These are phyloP conservation scores for Drosophila pallidifrons DNA, from an alignment of 1,140 invertebrate genomes.

Conservation along the genomic window DNA sequence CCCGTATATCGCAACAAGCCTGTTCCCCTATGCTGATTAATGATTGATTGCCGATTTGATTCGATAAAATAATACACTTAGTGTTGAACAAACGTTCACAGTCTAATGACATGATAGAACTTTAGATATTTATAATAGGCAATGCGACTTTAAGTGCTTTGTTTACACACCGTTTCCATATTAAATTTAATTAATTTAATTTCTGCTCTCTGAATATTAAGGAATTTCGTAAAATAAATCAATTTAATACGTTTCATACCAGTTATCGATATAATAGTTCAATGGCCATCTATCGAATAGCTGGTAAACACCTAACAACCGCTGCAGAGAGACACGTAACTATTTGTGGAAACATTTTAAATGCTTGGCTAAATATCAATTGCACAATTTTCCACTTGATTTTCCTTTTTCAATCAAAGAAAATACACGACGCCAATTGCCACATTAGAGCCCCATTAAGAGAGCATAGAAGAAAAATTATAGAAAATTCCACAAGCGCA, in stretches of 20 bases:
- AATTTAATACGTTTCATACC: neutral
- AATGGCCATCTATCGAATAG: constrained; percentile 17
- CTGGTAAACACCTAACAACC: constrained; percentile 26
- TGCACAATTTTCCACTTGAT: constrained; percentile 58
- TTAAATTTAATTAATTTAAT: constrained; percentile 6
- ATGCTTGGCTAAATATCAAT: constrained; percentile 47
- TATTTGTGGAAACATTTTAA: constrained; percentile 47
- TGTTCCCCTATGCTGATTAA: constrained; percentile 4
- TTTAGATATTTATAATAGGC: neutral
- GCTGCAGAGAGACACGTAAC: constrained; percentile 1
- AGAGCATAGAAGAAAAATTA: constrained; percentile 47
- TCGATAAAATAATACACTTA: constrained; percentile 2
- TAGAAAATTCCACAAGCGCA: constrained; percentile 65
- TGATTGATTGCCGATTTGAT: constrained; percentile 3
- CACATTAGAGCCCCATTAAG: constrained; percentile 74
- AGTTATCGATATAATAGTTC: constrained; percentile 14
- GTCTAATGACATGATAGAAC: neutral
- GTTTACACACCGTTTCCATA: constrained; percentile 1
- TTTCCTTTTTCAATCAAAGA: constrained; percentile 76
- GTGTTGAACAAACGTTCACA: neutral
- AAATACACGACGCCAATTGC: constrained; percentile 63
- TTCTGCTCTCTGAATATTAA: constrained; percentile 6
- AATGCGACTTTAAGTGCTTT: constrained; percentile 4
- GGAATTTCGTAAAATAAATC: neutral
- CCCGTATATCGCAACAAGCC: neutral